Percentiles rank a stretch among this genome's conserved stretches.
Evolutionary conservation across 1,140 invertebrate species (phyloP).

Genomic region (Pogonomyrmex californicus): DNA sequence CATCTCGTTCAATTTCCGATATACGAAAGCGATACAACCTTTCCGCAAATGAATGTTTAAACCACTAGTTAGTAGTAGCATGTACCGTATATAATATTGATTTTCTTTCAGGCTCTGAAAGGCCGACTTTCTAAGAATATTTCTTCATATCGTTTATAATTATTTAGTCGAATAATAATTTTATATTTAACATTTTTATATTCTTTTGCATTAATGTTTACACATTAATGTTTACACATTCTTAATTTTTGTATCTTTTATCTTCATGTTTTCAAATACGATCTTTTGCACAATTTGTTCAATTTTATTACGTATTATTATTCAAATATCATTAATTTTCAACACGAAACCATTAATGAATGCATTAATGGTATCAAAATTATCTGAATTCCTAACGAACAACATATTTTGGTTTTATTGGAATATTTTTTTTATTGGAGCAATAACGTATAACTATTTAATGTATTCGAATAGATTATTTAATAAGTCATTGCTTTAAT

Average conservation of each 20-base stretch:
- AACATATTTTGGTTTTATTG: no score
- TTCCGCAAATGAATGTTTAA: neutral
- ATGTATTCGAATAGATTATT: neutral
- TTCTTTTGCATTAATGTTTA: neutral
- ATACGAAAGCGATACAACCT: neutral
- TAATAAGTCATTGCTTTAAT: slow-evolving; percentile 16
- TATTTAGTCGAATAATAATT: neutral
- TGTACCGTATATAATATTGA: neutral
- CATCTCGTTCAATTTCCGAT: neutral
- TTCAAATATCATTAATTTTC: neutral
- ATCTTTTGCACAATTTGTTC: neutral
- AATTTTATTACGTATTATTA: neutral
- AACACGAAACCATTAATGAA: no score
- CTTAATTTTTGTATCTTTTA: neutral
- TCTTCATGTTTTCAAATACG: neutral
- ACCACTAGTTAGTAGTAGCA: neutral
- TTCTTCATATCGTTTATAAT: neutral
- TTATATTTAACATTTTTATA: neutral
- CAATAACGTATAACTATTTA: neutral
- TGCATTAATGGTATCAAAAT: neutral
- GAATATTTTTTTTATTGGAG: neutral
- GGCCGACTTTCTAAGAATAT: neutral
- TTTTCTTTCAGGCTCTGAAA: neutral
- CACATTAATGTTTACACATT: no score
- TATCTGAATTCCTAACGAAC: neutral